Base-by-base conservation (phyloP, 2,797 vertebrate species). In the Uromys caudimaculatus region DNA sequence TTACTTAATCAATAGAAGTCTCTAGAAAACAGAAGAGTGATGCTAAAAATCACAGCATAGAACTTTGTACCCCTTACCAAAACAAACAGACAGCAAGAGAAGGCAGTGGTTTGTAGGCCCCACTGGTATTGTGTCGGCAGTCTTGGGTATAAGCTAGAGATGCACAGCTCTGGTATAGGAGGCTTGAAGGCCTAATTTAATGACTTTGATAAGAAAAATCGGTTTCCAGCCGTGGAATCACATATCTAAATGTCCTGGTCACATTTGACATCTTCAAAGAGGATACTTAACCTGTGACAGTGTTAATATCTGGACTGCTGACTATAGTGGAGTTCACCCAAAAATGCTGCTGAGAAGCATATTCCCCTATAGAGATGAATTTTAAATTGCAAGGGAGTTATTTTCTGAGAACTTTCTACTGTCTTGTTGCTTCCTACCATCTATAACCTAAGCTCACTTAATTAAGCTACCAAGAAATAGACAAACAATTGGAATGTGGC, bases 401-500 rank as follows among this genome's bases (percentile, higher is more conserved):
- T 62, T 93, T 92, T 79, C 44, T 64, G 27, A 16, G n/a, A 90
- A 67, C 56, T 91, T 84, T 95, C 90, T 58, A 6, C 50, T 54
- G 52, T 89, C 84, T 47, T 10, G 21, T 91, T 78, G 54, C 11
- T 29, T 87, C 6, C 1, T 23, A 44, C 73, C 54, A 87, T 84
- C 44, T 32, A 6, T 8, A 89, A 52, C 91, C 69, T 50, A 24
- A 75, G 79, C n/a, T 82, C 6, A 2, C 76, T 56, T 79, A 89
- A 89, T 78, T 50, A 92, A 90, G 60, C 38, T 60, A 41, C 94
- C 32, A 50, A 90, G 83, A 93, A 93, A 71, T 60, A 91, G 50
- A 69, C 47, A n/a, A 50, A 54, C 54, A 35, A 3, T 23, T 23
- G n/a, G 54, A 47, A 38, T 71, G 27, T 50, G 64, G 32, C 64